Conservation (phyloP, 35 echinoderm and acorn worm genomes). For the Lytechinus pictus region DNA sequence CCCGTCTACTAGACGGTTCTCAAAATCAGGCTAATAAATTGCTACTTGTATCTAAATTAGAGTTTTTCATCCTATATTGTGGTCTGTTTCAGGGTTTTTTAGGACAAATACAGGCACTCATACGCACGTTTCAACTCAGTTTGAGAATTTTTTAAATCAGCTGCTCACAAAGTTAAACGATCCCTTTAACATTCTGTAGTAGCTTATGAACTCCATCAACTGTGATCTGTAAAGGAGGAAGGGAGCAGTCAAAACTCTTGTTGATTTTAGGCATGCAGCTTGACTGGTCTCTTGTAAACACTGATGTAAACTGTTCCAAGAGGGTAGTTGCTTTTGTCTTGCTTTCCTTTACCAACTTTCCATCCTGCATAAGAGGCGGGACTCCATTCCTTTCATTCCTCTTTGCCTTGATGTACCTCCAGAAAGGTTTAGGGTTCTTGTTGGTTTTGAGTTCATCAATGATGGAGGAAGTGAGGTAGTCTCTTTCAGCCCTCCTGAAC, state of each 20-base stretch:
- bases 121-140: too few species aligned
- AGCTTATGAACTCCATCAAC: not conserved
- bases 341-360: conserved; percentile 3
- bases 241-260: not conserved
- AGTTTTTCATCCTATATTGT: too few species aligned
- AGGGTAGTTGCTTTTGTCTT: conserved; percentile 11
- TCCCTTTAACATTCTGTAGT: not conserved
- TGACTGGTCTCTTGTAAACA: not conserved
- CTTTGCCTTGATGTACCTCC: conserved; percentile 23
- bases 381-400: conserved; percentile 20
- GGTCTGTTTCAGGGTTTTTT: too few species aligned
- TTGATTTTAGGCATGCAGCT: not conserved
- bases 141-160: too few species aligned
- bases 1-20: too few species aligned
- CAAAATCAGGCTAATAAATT: too few species aligned
- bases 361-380: not conserved
- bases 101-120: too few species aligned
- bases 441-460: conserved; percentile 1
- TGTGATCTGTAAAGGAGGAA: not conserved
- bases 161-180: too few species aligned
- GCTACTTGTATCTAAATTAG: too few species aligned
- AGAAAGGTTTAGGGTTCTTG: not conserved
- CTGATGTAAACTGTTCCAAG: not conserved
- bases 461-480: conserved; percentile 8
- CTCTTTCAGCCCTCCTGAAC: not conserved